These are phyloP conservation scores for Melikaiella ostensackeni DNA, from an alignment of 2,888 invertebrate species.

Conservation along the genomic window DNA sequence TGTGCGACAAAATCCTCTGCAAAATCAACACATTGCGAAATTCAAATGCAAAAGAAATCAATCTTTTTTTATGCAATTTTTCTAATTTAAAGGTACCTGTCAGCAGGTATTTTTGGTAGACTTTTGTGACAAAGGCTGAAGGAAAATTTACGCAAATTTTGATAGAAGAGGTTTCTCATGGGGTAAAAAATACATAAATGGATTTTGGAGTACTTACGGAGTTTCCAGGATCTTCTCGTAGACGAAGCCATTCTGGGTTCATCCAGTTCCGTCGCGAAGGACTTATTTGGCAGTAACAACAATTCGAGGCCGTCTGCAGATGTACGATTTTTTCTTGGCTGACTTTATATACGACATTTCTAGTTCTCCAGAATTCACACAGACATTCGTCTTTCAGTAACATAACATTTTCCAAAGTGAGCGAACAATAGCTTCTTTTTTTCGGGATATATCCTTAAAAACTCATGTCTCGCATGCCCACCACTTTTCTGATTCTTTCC, in stretches of 20 bases:
- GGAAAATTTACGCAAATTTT: neutral
- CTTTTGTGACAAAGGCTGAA: neutral
- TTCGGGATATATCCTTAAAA: slow-evolving; percentile 13
- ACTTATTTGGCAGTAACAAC: slow-evolving; percentile 75
- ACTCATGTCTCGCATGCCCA: slow-evolving; percentile 4
- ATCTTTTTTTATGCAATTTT: neutral
- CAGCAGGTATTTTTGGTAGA: neutral
- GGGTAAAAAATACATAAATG: neutral
- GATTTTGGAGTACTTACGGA: slow-evolving; percentile 82
- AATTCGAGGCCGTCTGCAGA: slow-evolving; percentile 63
- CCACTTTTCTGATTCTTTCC: slow-evolving; percentile 9
- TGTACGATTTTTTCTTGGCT: slow-evolving; percentile 65
- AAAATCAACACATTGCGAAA: slow-evolving; percentile 1
- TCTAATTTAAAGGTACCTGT: neutral
- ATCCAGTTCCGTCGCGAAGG: slow-evolving; percentile 64
- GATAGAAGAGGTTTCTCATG: neutral
- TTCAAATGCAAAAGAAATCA: neutral
- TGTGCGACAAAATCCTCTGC: slow-evolving; percentile 93
- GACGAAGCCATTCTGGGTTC: slow-evolving; percentile 76
- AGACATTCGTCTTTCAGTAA: slow-evolving; percentile 1
- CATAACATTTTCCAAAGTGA: slow-evolving; percentile 36
- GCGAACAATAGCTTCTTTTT: neutral
- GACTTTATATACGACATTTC: slow-evolving; percentile 65
- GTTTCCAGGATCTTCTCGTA: slow-evolving; percentile 88
- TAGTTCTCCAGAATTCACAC: slow-evolving; percentile 28